A percentile compares a stretch with the other conserved stretches of the same genome.
Evolutionary conservation across 30 jellyfish, hydroid and myxozoan species (phyloP).

Genomic region (Pelagia noctiluca): DNA sequence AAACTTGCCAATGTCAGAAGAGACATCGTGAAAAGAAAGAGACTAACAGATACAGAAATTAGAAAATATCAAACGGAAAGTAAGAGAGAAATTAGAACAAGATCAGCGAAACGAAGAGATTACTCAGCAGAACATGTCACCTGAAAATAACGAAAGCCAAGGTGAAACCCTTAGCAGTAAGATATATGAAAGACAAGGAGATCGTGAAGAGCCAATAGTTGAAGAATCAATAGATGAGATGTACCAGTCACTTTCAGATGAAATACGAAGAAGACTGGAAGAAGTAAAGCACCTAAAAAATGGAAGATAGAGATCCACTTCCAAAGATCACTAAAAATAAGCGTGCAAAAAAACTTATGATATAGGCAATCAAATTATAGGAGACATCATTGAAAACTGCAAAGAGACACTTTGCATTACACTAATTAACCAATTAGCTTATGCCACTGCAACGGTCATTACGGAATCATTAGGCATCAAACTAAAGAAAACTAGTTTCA

Average conservation of each 20-base stretch:
- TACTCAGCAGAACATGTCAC: slow-evolving; percentile 33
- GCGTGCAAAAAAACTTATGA: neutral
- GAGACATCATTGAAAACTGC: neutral
- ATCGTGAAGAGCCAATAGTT: neutral
- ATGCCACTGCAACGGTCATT: slow-evolving; percentile 7
- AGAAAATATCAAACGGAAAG: slow-evolving; percentile 26
- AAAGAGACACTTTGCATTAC: neutral
- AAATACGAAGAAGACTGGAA: slow-evolving; percentile 9
- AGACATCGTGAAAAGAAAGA: neutral
- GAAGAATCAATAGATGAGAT: neutral
- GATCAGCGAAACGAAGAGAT: too few species aligned
- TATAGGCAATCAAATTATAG: slow-evolving; percentile 20
- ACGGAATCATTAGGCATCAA: neutral
- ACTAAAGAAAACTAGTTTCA: neutral
- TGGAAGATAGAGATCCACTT: slow-evolving; percentile 27
- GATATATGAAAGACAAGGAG: slow-evolving; percentile 17
- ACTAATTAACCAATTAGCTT: slow-evolving; percentile 9
- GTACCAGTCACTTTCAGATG: slow-evolving; percentile 19
- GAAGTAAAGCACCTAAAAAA: slow-evolving; percentile 10
- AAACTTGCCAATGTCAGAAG: slow-evolving; percentile 31
- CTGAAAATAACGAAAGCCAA: slow-evolving; percentile 39
- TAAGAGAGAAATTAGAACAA: slow-evolving; percentile 26
- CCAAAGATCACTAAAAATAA: slow-evolving; percentile 18
- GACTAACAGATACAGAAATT: too few species aligned
- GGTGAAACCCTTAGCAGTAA: slow-evolving; percentile 31